A percentile compares a stretch with the other conserved stretches of the same genome.
Evolutionary conservation across 2,888 invertebrate genomes (phyloP).

Genomic region (Dysmachus trigonus): DNA sequence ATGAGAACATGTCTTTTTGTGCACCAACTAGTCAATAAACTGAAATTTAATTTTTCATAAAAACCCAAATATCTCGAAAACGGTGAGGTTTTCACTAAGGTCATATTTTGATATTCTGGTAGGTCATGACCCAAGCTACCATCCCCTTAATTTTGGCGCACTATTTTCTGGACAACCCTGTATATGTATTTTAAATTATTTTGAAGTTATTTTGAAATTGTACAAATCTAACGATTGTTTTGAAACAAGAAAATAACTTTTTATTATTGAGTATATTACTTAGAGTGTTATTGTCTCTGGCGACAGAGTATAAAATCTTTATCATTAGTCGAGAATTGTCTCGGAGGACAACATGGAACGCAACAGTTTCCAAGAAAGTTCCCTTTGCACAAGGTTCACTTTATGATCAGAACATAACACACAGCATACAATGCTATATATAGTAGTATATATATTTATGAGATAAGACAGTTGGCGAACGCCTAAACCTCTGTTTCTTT

Average conservation of each 20-base stretch:
- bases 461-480: not conserved
- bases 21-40: too few species aligned
- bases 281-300: not conserved
- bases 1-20: too few species aligned
- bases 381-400: not conserved
- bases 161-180: too few species aligned
- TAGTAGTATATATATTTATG: not conserved
- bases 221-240: not conserved
- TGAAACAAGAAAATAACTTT: not conserved
- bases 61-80: too few species aligned
- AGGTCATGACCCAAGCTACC: too few species aligned
- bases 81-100: too few species aligned
- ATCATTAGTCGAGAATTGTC: not conserved
- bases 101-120: too few species aligned
- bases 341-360: not conserved
- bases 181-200: too few species aligned
- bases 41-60: too few species aligned
- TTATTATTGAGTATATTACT: not conserved
- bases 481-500: not conserved
- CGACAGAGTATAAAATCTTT: not conserved
- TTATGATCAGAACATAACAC: not conserved
- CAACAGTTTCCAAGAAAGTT: not conserved
- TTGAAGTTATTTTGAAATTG: not conserved
- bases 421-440: not conserved
- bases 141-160: too few species aligned